phyloP scores from a whole-genome alignment of 2,888 invertebrate genomes.

The Pyralis farinalis region DNA sequence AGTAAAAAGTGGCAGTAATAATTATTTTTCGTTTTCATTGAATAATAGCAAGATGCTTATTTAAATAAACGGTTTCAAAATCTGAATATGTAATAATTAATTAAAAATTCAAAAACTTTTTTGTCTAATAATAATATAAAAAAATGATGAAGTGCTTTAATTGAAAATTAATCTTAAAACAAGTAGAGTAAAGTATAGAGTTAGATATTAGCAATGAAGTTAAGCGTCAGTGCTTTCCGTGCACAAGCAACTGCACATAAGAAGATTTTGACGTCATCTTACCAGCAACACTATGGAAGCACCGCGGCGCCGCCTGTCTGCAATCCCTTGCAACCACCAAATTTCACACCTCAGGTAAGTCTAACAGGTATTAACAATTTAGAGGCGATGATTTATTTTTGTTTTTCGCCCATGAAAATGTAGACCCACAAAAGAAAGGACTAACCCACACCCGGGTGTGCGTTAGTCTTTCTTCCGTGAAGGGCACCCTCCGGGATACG shows the following conservation, averaged over 20 bases:
- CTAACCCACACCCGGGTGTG: too few species aligned
- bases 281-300: constrained; percentile 89
- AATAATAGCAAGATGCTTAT: too few species aligned
- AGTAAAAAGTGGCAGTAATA: neutral
- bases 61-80: too few species aligned
- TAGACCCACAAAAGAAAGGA: too few species aligned
- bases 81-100: too few species aligned
- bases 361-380: too few species aligned
- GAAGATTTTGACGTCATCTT: constrained; percentile 90
- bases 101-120: too few species aligned
- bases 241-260: constrained; percentile 94
- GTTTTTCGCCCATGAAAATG: too few species aligned
- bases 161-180: constrained; percentile 10
- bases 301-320: constrained; percentile 83
- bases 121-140: too few species aligned
- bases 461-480: too few species aligned
- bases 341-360: constrained; percentile 71
- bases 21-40: neutral
- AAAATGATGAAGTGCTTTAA: neutral
- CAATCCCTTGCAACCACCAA: constrained; percentile 61
- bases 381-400: too few species aligned
- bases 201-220: constrained; percentile 82
- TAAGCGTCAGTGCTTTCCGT: constrained; percentile 93
- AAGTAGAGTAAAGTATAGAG: constrained; percentile 12
- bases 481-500: too few species aligned